Evolutionary conservation across 1,140 invertebrate genomes (phyloP).

Genomic region (Armadillidium nasatum): DNA sequence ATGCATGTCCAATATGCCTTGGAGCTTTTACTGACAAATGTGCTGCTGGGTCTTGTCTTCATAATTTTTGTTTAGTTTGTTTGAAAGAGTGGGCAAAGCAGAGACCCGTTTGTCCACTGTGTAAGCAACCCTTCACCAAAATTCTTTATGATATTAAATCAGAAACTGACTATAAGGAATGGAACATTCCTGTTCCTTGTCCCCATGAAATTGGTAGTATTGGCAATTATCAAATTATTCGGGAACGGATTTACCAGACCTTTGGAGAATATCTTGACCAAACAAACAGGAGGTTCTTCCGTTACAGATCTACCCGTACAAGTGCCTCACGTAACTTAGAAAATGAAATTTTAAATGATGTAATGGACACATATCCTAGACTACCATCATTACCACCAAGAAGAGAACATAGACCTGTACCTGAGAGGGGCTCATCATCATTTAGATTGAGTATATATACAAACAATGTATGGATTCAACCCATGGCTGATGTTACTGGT

Average conservation of each 20-base stretch:
- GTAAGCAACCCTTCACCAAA: conserved; percentile 82
- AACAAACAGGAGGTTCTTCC: conserved; percentile 30
- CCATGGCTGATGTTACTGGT: conserved; percentile 57
- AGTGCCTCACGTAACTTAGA: not conserved
- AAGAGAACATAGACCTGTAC: conserved; percentile 26
- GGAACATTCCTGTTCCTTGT: conserved; percentile 29
- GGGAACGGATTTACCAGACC: conserved; percentile 17
- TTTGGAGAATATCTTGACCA: conserved; percentile 28
- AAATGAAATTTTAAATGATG: conserved; percentile 14
- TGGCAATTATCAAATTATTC: not conserved
- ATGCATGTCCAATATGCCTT: conserved; percentile 82
- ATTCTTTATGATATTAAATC: conserved; percentile 89
- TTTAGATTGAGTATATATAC: conserved; percentile 68
- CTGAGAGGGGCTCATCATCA: conserved; percentile 44
- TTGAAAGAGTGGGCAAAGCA: conserved; percentile 89
- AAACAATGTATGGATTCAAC: conserved; percentile 67
- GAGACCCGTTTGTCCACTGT: conserved; percentile 81
- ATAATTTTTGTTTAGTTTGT: conserved; percentile 90
- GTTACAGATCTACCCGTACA: conserved; percentile 32
- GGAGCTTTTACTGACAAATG: conserved; percentile 79
- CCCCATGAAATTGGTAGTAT: conserved; percentile 17
- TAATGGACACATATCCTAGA: not conserved
- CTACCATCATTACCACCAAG: conserved; percentile 24
- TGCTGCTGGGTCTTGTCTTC: conserved; percentile 84
- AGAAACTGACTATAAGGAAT: conserved; percentile 72